Conservation (phyloP, 2,888 invertebrate species). For the Cantharis flavilabris region DNA sequence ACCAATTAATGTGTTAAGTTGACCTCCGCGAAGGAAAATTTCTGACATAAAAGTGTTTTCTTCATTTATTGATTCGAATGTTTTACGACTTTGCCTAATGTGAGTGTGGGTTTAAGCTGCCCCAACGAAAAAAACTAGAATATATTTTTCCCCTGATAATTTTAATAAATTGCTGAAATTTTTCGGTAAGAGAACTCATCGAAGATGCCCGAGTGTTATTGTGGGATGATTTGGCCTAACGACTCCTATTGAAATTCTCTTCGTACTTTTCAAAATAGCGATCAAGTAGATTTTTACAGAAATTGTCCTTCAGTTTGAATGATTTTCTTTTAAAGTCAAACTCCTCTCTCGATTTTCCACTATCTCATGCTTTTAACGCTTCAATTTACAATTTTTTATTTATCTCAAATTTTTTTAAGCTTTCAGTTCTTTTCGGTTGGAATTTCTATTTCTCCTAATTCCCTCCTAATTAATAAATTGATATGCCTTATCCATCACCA, state of each 20-base stretch:
- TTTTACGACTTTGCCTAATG: neutral
- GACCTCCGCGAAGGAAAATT: neutral
- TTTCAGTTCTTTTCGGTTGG: too few relatives aligned
- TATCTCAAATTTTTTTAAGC: too few relatives aligned
- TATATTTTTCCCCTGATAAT: neutral
- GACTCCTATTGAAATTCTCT: neutral
- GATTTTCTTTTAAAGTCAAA: neutral
- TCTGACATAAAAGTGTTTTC: too few relatives aligned
- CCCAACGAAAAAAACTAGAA: neutral
- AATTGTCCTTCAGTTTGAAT: neutral
- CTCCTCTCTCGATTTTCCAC: neutral
- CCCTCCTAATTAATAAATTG: neutral
- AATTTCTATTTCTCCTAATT: neutral
- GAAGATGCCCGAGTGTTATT: neutral
- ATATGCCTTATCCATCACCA: neutral
- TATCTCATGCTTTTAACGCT: neutral
- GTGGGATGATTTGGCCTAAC: neutral
- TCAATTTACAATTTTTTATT: neutral
- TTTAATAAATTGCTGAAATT: neutral
- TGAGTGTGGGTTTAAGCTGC: neutral
- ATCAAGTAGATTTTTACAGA: neutral
- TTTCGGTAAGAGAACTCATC: neutral
- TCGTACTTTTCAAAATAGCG: neutral
- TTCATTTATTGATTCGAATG: neutral
- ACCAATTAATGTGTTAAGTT: neutral